Conservation (phyloP, 2,113 vertebrate genomes). For the Gallinago media region DNA sequence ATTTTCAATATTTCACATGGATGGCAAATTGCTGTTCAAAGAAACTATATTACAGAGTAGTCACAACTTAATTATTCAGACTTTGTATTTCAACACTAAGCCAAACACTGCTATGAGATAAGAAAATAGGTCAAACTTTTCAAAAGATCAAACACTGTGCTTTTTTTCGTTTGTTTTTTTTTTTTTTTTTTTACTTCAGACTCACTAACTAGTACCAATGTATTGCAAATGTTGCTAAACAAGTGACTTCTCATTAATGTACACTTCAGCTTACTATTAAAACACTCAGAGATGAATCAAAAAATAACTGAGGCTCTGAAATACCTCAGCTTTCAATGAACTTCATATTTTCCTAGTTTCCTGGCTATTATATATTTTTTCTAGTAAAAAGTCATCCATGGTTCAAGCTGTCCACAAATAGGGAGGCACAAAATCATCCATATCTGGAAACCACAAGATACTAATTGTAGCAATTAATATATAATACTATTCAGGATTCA, state of each 20-base stretch:
- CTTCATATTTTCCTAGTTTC: neutral
- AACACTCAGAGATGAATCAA: neutral
- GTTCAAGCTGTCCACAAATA: neutral
- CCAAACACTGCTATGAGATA: neutral
- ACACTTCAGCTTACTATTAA: neutral
- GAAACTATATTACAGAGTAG: neutral
- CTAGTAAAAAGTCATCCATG: neutral
- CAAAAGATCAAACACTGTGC: neutral
- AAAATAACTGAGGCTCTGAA: neutral
- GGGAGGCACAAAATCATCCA: neutral
- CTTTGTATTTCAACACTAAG: accelerated
- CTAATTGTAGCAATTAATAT: neutral
- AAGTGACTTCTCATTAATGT: neutral
- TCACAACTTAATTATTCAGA: neutral
- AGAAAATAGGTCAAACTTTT: neutral
- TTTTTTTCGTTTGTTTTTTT: neutral
- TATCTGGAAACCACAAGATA: neutral
- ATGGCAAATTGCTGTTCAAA: neutral
- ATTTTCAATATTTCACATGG: neutral
- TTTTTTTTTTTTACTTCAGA: neutral
- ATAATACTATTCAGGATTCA: neutral
- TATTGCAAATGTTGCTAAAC: neutral
- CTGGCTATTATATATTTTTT: neutral
- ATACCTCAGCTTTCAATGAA: neutral
- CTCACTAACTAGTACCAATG: neutral